Conservation (phyloP, 2,888 invertebrate species). For the Microctonus aethiopoides region DNA sequence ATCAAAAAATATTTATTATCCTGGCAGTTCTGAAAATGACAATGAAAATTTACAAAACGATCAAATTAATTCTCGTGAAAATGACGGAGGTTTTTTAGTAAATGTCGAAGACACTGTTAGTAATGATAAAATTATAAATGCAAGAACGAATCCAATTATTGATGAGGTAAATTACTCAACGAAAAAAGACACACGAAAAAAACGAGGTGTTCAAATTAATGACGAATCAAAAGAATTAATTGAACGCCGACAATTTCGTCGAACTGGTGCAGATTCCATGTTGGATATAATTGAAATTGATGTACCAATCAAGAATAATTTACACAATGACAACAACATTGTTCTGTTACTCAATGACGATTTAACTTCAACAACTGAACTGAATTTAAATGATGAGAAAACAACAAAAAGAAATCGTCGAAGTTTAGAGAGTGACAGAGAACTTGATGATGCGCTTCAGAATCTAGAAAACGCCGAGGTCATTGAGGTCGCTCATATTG, state of each 20-base stretch:
- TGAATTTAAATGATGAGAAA: slow-evolving; percentile 11
- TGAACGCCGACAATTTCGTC: slow-evolving; percentile 47
- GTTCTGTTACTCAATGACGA: slow-evolving; percentile 37
- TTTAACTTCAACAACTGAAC: slow-evolving; percentile 16
- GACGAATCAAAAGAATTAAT: slow-evolving; percentile 34
- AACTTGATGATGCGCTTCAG: slow-evolving; percentile 56
- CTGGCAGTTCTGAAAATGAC: neutral
- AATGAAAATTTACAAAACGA: neutral
- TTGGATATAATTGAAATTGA: slow-evolving; percentile 61
- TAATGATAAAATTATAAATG: slow-evolving; percentile 32
- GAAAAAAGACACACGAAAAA: slow-evolving; percentile 39
- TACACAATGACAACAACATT: slow-evolving; percentile 33
- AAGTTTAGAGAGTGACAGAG: slow-evolving; percentile 47
- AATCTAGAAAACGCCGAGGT: slow-evolving; percentile 60
- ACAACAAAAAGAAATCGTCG: slow-evolving; percentile 42
- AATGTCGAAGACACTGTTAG: slow-evolving; percentile 41
- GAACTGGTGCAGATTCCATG: slow-evolving; percentile 57
- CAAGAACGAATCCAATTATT: slow-evolving; percentile 27
- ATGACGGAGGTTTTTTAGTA: slow-evolving; percentile 38
- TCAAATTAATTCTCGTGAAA: slow-evolving; percentile 20
- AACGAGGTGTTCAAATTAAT: slow-evolving; percentile 43
- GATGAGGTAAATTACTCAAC: slow-evolving; percentile 23
- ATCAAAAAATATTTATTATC: slow-evolving; percentile 13
- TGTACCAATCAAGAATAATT: slow-evolving; percentile 46
- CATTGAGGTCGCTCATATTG: slow-evolving; percentile 57